Conservation (phyloP, 2,797 vertebrate genomes). For the Coregonus suidteri region DNA sequence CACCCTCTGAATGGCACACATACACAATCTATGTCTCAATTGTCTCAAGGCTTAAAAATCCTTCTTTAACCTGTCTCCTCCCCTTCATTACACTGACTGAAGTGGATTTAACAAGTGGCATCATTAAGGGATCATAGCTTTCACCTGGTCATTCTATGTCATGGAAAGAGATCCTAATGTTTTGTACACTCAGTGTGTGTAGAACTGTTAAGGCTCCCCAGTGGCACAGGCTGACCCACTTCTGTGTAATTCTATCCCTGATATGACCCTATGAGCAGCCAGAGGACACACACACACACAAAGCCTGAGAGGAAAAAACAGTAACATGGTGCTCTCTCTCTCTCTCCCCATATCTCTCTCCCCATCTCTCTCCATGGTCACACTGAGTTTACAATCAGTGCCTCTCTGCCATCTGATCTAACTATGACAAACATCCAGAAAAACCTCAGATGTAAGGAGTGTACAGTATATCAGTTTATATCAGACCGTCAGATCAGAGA, state of each 20-base stretch:
- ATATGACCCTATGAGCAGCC: conserved; percentile 62
- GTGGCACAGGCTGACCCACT: conserved; percentile 72
- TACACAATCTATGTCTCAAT: too few relatives aligned
- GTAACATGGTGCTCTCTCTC: neutral
- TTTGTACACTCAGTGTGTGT: conserved; percentile 9
- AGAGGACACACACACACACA: conserved; percentile 21
- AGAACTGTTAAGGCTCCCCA: conserved; percentile 63
- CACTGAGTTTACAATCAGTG: neutral
- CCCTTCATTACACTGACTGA: too few relatives aligned
- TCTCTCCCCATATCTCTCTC: neutral
- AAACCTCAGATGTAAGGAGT: conserved; percentile 8
- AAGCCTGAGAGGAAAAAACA: neutral
- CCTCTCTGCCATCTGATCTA: conserved; percentile 47
- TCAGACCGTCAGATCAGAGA: neutral
- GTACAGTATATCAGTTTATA: neutral
- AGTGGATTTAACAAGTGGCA: too few relatives aligned
- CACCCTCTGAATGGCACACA: too few relatives aligned
- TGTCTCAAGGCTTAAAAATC: too few relatives aligned
- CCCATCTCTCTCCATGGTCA: neutral
- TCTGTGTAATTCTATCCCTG: conserved; percentile 69
- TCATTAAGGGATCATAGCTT: too few relatives aligned
- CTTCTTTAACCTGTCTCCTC: too few relatives aligned
- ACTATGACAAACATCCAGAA: conserved; percentile 38
- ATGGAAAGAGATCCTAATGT: too few relatives aligned
- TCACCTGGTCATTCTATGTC: too few relatives aligned